phyloP scores from a whole-genome alignment of 2,888 invertebrate genomes.

The Aphidius colemani region DNA sequence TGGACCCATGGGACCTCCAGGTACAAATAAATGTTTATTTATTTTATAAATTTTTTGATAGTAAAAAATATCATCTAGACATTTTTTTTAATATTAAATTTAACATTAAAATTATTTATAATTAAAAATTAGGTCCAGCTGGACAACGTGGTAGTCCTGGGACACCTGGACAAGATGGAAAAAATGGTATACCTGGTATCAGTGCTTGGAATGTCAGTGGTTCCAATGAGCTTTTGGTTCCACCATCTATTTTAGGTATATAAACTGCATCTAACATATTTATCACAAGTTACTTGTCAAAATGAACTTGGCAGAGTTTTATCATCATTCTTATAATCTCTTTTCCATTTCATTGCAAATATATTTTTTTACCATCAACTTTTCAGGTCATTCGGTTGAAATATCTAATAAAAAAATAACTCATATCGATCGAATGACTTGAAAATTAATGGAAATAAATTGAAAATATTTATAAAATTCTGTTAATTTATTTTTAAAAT shows the following conservation, averaged over 20 bases:
- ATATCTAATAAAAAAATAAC: too few species aligned
- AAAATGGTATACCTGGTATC: constrained; percentile 80
- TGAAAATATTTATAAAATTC: too few species aligned
- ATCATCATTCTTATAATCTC: too few species aligned
- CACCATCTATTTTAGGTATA: constrained; percentile 81
- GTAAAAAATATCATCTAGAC: too few species aligned
- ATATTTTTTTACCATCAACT: too few species aligned
- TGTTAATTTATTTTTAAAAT: too few species aligned
- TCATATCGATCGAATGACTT: too few species aligned
- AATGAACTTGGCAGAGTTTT: neutral
- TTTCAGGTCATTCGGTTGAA: too few species aligned
- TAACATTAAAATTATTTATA: too few species aligned
- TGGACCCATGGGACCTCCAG: constrained; percentile 75
- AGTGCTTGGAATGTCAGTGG: constrained; percentile 69
- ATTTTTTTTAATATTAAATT: too few species aligned
- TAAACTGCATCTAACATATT: constrained; percentile 24
- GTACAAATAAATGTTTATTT: constrained; percentile 52
- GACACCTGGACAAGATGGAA: constrained; percentile 64
- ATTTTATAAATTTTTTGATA: neutral
- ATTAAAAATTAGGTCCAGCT: constrained; percentile 60
- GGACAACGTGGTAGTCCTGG: constrained; percentile 74
- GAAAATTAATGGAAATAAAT: too few species aligned
- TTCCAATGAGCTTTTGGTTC: constrained; percentile 74
- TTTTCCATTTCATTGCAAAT: too few species aligned
- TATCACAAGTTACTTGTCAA: neutral